These are phyloP conservation scores for Napeogenes inachia DNA, from an alignment of 2,888 invertebrate genomes.

Conservation along the genomic window DNA sequence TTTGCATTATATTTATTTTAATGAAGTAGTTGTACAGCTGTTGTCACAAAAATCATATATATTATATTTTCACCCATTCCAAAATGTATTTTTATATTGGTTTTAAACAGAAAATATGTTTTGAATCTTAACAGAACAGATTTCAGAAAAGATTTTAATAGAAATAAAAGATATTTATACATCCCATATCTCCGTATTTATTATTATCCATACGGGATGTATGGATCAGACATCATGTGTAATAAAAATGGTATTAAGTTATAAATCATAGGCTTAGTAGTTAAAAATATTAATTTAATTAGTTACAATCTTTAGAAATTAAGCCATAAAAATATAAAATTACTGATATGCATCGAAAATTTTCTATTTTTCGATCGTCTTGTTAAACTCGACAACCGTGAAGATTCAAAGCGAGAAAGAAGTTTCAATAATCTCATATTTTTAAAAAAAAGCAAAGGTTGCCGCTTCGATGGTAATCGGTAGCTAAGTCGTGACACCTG, in stretches of 20 bases:
- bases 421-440: conserved; percentile 34
- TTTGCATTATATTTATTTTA: background rate
- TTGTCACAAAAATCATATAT: too few species aligned
- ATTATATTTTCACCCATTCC: too few species aligned
- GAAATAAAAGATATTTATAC: too few species aligned
- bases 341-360: conserved; percentile 23
- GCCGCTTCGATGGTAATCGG: conserved; percentile 44
- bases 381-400: conserved; percentile 18
- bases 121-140: too few species aligned
- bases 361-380: conserved; percentile 15
- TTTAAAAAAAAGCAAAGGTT: conserved; percentile 35
- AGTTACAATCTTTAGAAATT: conserved; percentile 20
- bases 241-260: background rate
- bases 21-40: too few species aligned
- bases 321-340: conserved; percentile 31
- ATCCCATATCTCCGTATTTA: too few species aligned
- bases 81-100: too few species aligned
- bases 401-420: conserved; percentile 42
- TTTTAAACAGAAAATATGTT: too few species aligned
- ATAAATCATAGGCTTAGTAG: background rate
- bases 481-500: conserved; percentile 49
- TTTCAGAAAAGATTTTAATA: too few species aligned
- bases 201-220: too few species aligned
- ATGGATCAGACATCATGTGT: too few species aligned
- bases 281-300: conserved; percentile 6